phyloP scores from a whole-genome alignment of 2,797 vertebrate species.

The Caiman crocodilus region DNA sequence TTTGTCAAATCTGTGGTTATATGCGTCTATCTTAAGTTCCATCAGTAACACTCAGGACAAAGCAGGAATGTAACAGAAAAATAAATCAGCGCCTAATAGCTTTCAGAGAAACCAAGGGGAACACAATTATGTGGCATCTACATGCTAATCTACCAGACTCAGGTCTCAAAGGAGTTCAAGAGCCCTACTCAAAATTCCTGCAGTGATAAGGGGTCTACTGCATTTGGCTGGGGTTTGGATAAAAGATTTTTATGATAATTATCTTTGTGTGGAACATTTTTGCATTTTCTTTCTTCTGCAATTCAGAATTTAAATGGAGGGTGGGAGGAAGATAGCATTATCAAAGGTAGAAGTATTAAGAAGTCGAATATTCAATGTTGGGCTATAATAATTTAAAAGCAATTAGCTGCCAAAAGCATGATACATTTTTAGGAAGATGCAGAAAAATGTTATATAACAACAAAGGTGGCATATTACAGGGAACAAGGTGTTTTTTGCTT shows the following conservation, averaged over 20 bases:
- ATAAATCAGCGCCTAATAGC: conserved; percentile 93
- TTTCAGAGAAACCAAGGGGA: conserved; percentile 91
- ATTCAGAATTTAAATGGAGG: conserved; percentile 67
- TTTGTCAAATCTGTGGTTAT: conserved; percentile 55
- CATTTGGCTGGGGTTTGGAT: conserved; percentile 87
- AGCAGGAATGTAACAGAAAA: conserved; percentile 84
- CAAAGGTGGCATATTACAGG: conserved; percentile 5
- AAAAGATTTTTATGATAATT: conserved; percentile 91
- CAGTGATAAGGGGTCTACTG: conserved; percentile 91
- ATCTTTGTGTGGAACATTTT: conserved; percentile 81
- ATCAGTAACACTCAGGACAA: conserved; percentile 83
- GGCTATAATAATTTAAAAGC: conserved; percentile 71
- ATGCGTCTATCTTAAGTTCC: conserved; percentile 80
- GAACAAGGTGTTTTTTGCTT: conserved; percentile 46
- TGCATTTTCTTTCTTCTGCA: conserved; percentile 77
- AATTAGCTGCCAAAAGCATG: conserved; percentile 72
- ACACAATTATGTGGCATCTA: conserved; percentile 96
- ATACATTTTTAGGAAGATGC: conserved; percentile 66
- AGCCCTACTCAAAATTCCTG: conserved; percentile 94
- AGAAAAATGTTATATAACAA: conserved; percentile 48
- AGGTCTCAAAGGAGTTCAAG: conserved; percentile 91
- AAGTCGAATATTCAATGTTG: conserved; percentile 78
- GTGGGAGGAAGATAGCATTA: conserved; percentile 53
- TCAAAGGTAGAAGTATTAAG: conserved; percentile 62
- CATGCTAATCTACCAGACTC: conserved; percentile 94